Percentiles rank a stretch among this genome's conserved stretches.
Conservation (phyloP, 2,797 vertebrate genomes). For the Tolypeutes matacus region DNA sequence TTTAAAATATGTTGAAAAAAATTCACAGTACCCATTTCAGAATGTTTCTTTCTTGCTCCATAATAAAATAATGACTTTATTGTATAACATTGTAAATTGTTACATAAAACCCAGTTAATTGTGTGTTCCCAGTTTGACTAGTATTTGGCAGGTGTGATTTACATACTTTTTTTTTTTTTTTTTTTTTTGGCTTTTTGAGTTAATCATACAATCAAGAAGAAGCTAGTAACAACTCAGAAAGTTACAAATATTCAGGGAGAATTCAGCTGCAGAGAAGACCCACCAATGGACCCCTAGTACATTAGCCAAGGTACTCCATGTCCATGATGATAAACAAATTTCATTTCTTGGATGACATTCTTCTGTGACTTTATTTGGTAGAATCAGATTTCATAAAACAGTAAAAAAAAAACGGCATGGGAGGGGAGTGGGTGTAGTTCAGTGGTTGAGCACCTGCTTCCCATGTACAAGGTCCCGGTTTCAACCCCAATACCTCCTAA, state of each 20-base stretch:
- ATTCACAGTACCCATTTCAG: not conserved
- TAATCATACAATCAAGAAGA: slow-evolving; percentile 57
- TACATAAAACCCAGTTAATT: slow-evolving; percentile 45
- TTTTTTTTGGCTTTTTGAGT: not conserved
- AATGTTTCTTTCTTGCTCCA: not conserved
- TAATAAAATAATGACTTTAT: slow-evolving; percentile 62
- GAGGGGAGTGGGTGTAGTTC: no score
- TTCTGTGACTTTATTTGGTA: not conserved
- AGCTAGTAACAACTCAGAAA: not conserved
- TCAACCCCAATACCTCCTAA: no score
- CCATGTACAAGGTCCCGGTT: no score
- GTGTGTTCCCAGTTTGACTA: not conserved
- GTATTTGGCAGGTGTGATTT: slow-evolving; percentile 63
- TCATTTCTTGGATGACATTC: not conserved
- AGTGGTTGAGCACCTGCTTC: no score
- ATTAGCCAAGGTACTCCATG: not conserved
- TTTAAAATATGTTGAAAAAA: slow-evolving; percentile 53
- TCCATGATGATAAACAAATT: not conserved
- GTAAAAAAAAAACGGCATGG: not conserved
- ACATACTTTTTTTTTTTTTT: not conserved
- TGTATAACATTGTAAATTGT: slow-evolving; percentile 63
- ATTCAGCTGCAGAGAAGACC: not conserved
- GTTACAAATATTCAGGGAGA: slow-evolving; percentile 22
- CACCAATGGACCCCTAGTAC: no score
- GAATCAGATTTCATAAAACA: slow-evolving; percentile 23